Percentiles rank a stretch among this genome's conserved stretches.
Conservation (phyloP, 2,113 vertebrate genomes). For the Diphyllodes magnificus region DNA sequence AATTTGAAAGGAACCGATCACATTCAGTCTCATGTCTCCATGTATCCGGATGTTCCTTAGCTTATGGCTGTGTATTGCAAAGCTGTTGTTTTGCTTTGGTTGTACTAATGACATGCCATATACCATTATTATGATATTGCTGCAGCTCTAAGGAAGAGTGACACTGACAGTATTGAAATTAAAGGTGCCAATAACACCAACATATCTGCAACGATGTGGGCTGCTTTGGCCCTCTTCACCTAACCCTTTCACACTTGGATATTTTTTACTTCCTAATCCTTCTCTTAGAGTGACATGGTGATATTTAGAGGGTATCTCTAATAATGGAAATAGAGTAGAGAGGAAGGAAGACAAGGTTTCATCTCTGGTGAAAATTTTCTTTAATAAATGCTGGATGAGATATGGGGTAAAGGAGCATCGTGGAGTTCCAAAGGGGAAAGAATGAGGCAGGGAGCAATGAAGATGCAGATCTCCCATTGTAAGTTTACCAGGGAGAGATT, state of each 20-base stretch:
- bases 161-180: neutral
- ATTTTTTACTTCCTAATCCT: neutral
- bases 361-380: neutral
- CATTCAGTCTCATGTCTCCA: rapidly evolving
- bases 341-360: neutral
- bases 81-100: neutral
- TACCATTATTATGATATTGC: neutral
- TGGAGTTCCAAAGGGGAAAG: neutral
- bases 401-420: neutral
- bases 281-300: neutral
- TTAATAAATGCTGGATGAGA: neutral
- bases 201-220: rapidly evolving
- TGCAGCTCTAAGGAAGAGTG: neutral
- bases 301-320: neutral
- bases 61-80: neutral
- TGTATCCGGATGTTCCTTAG: neutral
- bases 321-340: neutral
- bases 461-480: neutral
- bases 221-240: neutral
- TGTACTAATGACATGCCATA: neutral
- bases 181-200: neutral
- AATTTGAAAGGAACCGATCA: neutral
- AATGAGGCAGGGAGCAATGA: neutral
- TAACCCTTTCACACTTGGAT: neutral
- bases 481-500: neutral